Evolutionary conservation across 2,113 vertebrate species (phyloP), one percentile per base, ranked within the genome.

Genomic region (Corynorhinus townsendii): DNA sequence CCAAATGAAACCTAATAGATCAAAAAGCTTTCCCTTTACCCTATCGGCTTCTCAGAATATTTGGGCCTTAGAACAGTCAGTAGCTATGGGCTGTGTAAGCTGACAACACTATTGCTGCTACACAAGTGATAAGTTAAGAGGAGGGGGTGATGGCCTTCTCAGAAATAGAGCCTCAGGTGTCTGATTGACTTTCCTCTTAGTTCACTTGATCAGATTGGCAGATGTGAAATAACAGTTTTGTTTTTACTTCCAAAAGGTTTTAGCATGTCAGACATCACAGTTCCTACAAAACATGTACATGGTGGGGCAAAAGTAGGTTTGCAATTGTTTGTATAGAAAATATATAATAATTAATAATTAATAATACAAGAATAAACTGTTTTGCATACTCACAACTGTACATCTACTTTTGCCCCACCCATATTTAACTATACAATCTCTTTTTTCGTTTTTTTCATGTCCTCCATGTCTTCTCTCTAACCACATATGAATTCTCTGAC

Each of bases 221-320:
- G 15, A 64, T 88, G 22, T 81, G 59, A 91, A 93, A 66, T 80
- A 83, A 83, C 0, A 77, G 26, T 54, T 54, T 35, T 82, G 33
- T 72, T 5, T 17, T 40, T 92, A 35, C 75, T 86, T 95, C 56
- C 72, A 83, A 73, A 92, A 76, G 28, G 38, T 72, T 96, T 91
- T 64, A 80, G 11, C 10, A 71, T 82, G 33, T 66, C 64, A 92
- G 12, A 49, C 11, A 26, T 87, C 16, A 7, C 30, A 72, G 40
- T 66, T 72, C 75, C 38, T 87, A 40, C 3, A 84, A 84, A 79
- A 93, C 15, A 20, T 62, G 2, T 24, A 10, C 73, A 68, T 33
- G 28, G 28, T 68, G 64, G 64, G 33, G 15, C 24, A 68, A 68
- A 68, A 17, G 64, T 68, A 68, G 64, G 15, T 35, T n/a, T 68